Conservation (phyloP, 2,888 invertebrate species). For the Mesoligia furuncula region DNA sequence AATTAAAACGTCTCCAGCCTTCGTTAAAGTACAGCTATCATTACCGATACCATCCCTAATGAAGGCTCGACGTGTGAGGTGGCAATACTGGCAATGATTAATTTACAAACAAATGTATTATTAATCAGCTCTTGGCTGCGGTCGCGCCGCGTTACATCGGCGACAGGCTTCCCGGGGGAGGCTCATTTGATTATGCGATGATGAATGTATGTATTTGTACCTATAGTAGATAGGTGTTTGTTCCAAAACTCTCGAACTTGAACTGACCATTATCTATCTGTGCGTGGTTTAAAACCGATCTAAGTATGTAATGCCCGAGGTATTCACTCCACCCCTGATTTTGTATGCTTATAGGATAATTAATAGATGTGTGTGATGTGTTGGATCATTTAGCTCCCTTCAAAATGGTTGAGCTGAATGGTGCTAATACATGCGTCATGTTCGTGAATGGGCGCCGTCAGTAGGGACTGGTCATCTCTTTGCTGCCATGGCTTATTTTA, state of each 20-base stretch:
- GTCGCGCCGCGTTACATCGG: slow-evolving; percentile 21
- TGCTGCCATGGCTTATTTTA: no score
- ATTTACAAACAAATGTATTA: slow-evolving; percentile 53
- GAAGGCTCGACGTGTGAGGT: slow-evolving; percentile 7
- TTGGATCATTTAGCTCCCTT: no score
- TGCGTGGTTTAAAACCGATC: no score
- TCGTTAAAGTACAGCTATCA: slow-evolving; percentile 16
- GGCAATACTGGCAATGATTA: slow-evolving; percentile 40
- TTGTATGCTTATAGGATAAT: background rate
- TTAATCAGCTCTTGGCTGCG: slow-evolving; percentile 45
- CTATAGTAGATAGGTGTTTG: background rate
- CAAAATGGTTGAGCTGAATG: no score
- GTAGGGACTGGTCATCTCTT: no score
- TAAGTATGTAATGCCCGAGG: background rate
- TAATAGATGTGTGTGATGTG: no score
- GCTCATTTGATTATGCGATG: slow-evolving; percentile 26
- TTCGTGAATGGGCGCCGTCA: no score
- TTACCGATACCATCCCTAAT: background rate
- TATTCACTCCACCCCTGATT: background rate
- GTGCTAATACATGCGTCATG: no score
- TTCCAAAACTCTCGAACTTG: background rate
- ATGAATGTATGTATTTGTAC: background rate
- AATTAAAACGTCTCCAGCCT: background rate
- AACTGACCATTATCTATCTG: background rate
- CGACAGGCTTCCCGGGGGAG: slow-evolving; percentile 25